Evolutionary conservation across 2,888 invertebrate genomes (phyloP), one percentile per base, ranked within the genome.

Genomic region (Phoenoteleia sp.): DNA sequence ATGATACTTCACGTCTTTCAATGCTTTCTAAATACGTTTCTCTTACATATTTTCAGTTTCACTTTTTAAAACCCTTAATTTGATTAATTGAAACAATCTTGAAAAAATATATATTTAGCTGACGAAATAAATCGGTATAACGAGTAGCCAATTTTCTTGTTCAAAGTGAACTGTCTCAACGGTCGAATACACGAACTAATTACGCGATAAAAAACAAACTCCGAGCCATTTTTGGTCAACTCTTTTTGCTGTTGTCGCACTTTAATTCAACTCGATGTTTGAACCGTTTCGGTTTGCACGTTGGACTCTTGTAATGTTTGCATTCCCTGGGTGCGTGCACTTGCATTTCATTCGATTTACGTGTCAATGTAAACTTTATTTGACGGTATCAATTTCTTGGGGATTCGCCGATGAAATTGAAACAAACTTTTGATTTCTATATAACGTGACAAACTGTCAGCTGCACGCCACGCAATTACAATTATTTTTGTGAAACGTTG

Each of bases 361-460:
- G 27, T 33, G 47, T 49, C 64, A 72, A 72, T 52, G 49, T 72
- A 62, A 79, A 64, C 36, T 69, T 60, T 66, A 52, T 52, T 60
- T 52, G 58, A 67, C 49, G 58, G 64, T 64, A 56, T 79, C 79
- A 71, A 79, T 79, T 62, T 54, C 71, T 15, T 36, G 21, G 9
- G 23, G n/a, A 36, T 5, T 6, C 56, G 17, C 45, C 25, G 76
- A 62, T 62, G 74, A 52, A 77, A 77, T 54, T 45, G 64, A 79
- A 79, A 79, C 60, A 29, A 9, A 62, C 62, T 79, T 69, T 45
- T 79, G 62, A 79, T 56, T 79, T 79, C 56, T 49, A 27, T 71
- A 60, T 71, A 79, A 71, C 71, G 62, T 79, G 64, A 71, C 39
- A 71, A 64, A 42, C 21, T 71, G 79, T 62, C 79, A 64, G 11